phyloP scores from a whole-genome alignment of 1,140 invertebrate species.

The Trichonephila inaurata region DNA sequence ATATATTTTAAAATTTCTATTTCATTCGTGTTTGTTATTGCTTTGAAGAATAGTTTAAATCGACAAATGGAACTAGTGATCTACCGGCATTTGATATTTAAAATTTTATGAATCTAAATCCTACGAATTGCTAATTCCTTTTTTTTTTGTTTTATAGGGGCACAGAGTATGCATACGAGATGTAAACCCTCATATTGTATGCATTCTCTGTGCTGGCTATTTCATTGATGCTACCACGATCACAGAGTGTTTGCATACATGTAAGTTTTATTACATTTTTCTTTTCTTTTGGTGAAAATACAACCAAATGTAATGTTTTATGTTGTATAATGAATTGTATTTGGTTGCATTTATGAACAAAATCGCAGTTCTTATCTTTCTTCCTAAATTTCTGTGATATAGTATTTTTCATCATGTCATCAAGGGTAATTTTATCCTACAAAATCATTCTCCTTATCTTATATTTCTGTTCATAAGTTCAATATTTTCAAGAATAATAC shows the following conservation, averaged over 20 bases:
- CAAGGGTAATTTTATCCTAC: no score
- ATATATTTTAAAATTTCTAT: not conserved
- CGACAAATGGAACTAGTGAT: not conserved
- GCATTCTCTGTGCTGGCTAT: slow-evolving; percentile 82
- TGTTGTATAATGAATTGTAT: no score
- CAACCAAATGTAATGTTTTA: no score
- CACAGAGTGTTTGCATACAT: slow-evolving; percentile 82
- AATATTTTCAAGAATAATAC: no score
- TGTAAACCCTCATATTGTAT: slow-evolving; percentile 81
- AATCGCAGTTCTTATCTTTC: no score
- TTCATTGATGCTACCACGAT: slow-evolving; percentile 82
- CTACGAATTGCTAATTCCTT: not conserved
- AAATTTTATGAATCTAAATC: not conserved
- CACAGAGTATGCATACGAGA: slow-evolving; percentile 78
- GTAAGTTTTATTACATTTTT: slow-evolving; percentile 77
- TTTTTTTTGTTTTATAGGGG: slow-evolving; percentile 58
- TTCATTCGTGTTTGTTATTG: not conserved
- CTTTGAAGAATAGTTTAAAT: not conserved
- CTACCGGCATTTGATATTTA: no score
- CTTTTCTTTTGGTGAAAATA: no score
- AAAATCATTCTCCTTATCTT: no score
- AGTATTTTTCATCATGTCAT: no score
- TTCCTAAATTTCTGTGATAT: no score
- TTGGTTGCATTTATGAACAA: no score
- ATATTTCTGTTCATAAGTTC: no score